phyloP scores from a whole-genome alignment of 2,113 vertebrate species.

The Eupsittula cactorum region DNA sequence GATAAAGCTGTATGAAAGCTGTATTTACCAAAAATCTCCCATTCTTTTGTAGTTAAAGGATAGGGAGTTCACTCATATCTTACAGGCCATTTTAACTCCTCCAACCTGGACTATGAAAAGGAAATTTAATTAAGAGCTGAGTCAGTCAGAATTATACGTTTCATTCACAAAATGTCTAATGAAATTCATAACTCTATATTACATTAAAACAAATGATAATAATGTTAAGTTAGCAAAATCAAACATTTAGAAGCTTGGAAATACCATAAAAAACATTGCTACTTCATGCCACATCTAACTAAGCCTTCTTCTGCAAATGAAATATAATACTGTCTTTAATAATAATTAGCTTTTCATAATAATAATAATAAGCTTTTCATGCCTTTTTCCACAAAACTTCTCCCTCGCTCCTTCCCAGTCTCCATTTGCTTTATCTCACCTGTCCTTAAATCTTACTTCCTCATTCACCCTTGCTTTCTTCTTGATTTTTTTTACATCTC shows the following conservation, averaged over 20 bases:
- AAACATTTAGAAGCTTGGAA: background rate
- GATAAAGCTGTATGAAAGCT: conserved; percentile 37
- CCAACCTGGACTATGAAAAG: background rate
- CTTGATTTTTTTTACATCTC: background rate
- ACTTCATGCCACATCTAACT: background rate
- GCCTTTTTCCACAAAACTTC: background rate
- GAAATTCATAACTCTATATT: background rate
- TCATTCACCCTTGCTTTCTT: background rate
- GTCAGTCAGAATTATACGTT: background rate
- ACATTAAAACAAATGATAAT: background rate
- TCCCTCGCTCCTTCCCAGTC: background rate
- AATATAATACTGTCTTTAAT: background rate
- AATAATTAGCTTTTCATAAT: background rate
- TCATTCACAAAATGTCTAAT: background rate
- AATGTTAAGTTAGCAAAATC: background rate
- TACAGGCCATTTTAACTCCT: background rate
- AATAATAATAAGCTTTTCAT: background rate
- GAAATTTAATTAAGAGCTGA: background rate
- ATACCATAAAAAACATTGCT: background rate
- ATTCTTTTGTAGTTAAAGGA: background rate
- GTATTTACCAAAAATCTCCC: conserved; percentile 26
- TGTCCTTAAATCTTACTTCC: background rate
- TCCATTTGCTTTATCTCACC: background rate
- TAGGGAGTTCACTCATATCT: background rate
- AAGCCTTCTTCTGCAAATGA: background rate